Base-by-base conservation (phyloP, 2,797 vertebrate genomes). In the Falco cherrug region DNA sequence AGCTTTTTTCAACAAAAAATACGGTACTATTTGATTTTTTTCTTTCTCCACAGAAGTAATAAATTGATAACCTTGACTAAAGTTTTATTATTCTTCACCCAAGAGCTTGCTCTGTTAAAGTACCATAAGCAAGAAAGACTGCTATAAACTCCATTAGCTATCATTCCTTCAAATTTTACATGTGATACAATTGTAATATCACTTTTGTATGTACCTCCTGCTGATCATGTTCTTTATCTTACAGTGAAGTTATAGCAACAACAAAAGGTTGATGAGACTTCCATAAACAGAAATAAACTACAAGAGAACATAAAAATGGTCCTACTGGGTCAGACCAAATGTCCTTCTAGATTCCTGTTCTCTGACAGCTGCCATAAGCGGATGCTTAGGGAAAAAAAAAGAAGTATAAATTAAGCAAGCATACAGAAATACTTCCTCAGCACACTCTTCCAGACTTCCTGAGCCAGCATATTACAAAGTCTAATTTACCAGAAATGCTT, bases 141-240 rank as follows among this genome's bases (percentile, higher is more conserved):
- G 56, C 71, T 84, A 80, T 60, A 37, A 89, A 78, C 18, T 87
- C 63, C 60, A 79, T 67, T 70, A 94, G n/a, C 80, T 67, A 57
- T 59, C 16, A 70, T 70, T 92, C 68, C 43, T 83, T 95, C 82
- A 87, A 60, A 75, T 93, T 73, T 89, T 92, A 81, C 65, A 48
- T 60, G 39, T 48, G 25, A 89, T 77, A 47, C 25, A 91, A 70
- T 10, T 80, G 53, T 33, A 93, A 75, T 9, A 63, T 26, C 39
- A 74, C 33, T 89, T 92, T 20, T 4, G 7, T n/a, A 90, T 15
- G 28, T 35, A 24, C 6, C 26, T 56, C 68, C 82, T 80, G n/a
- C 79, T 81, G 82, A 64, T 57, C 51, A 50, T 20, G 13, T 41
- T 83, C 57, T 75, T 81, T 47, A 73, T 68, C 26, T 56, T 47